These are phyloP conservation scores for Sula dactylatra DNA, from an alignment of 2,113 vertebrate genomes.

Conservation along the genomic window DNA sequence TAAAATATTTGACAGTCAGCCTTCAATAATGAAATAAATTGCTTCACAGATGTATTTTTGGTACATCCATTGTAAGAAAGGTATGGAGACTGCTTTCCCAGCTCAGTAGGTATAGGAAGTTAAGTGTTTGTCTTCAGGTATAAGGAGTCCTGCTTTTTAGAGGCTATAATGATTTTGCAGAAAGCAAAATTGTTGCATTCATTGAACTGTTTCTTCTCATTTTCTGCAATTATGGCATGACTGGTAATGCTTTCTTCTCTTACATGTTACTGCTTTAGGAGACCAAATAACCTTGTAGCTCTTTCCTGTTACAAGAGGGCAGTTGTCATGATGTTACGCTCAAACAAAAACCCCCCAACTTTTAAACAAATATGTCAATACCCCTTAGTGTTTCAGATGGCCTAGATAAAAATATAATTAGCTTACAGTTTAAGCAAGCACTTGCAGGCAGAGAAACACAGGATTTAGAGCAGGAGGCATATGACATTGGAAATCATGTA, in stretches of 20 bases:
- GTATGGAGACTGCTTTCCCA: background rate
- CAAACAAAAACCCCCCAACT: background rate
- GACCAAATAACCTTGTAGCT: background rate
- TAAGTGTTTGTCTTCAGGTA: background rate
- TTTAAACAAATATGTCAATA: background rate
- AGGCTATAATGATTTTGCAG: background rate
- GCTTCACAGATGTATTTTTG: background rate
- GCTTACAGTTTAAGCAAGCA: background rate
- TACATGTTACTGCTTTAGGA: rapidly evolving
- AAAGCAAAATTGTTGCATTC: background rate
- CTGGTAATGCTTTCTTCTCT: background rate
- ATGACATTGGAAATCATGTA: background rate
- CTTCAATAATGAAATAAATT: background rate
- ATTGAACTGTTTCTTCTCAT: background rate
- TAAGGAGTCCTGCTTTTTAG: background rate
- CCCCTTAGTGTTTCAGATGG: background rate
- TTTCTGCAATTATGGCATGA: background rate
- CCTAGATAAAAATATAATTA: background rate
- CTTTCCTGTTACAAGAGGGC: background rate
- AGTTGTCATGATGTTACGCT: background rate
- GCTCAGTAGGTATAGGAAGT: background rate
- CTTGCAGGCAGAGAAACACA: background rate
- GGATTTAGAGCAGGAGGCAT: background rate
- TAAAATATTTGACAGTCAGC: background rate
- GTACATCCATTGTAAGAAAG: background rate